Conservation (phyloP, 2,888 invertebrate species). For the Abscondita cerata region DNA sequence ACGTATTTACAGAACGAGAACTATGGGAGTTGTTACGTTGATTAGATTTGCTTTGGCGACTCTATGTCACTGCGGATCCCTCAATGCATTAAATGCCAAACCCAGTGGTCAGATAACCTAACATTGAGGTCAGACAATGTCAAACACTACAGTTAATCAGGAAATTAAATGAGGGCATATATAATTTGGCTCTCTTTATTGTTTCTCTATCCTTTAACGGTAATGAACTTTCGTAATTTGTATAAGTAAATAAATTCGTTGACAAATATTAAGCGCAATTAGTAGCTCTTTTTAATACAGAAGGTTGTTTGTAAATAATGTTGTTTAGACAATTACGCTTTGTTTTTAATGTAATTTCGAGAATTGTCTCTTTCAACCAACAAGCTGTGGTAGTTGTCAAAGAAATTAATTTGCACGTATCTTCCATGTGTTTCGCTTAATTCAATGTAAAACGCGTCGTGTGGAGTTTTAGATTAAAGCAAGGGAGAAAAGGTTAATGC, state of each 20-base stretch:
- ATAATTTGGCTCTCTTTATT: conserved; percentile 13
- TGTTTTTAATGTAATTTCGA: neutral
- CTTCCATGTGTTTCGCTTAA: conserved; percentile 28
- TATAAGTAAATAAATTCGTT: neutral
- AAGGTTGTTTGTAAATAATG: too few species aligned
- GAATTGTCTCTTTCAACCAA: conserved; percentile 5
- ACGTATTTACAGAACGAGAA: conserved; percentile 41
- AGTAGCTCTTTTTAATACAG: too few species aligned
- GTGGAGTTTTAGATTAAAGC: conserved; percentile 28
- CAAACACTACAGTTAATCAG: conserved; percentile 37
- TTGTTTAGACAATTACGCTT: neutral
- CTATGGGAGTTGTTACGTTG: conserved; percentile 42
- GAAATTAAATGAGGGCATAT: conserved; percentile 23
- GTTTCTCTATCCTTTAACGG: conserved; percentile 9
- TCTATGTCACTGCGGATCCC: conserved; percentile 41
- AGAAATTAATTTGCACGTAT: conserved; percentile 29
- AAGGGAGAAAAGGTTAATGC: conserved; percentile 30
- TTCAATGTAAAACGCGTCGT: conserved; percentile 27
- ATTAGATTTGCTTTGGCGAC: conserved; percentile 49
- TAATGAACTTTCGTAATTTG: neutral
- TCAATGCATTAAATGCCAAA: conserved; percentile 46
- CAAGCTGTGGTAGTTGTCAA: conserved; percentile 15
- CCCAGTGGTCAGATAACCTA: conserved; percentile 42
- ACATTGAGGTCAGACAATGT: conserved; percentile 41
- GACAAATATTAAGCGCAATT: neutral